phyloP scores from a whole-genome alignment of 1,140 invertebrate species.

The Lucilia sericata region DNA sequence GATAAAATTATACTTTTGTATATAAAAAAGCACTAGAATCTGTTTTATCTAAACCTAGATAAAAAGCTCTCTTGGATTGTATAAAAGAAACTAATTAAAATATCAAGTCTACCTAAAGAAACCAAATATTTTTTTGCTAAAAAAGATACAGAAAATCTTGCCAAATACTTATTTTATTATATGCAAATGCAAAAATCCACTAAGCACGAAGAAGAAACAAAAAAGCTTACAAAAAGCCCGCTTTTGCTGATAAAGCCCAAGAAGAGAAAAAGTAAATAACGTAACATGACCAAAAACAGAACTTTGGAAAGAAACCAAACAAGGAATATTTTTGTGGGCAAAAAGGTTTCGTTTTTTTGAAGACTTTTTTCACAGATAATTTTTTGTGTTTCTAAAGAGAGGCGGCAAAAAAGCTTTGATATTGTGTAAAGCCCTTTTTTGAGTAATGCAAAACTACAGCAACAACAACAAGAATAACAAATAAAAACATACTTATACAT shows the following conservation, averaged over 20 bases:
- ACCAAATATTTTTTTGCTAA: too few species aligned
- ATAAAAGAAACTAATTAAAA: too few species aligned
- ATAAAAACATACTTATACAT: constrained; percentile 23
- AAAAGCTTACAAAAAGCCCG: neutral
- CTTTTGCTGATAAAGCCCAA: neutral
- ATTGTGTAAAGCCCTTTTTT: constrained; percentile 32
- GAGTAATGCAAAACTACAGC: constrained; percentile 31
- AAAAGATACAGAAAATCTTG: too few species aligned
- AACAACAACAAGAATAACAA: neutral
- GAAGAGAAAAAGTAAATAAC: neutral
- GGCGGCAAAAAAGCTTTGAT: constrained; percentile 40
- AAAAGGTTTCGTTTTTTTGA: neutral
- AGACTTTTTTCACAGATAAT: neutral
- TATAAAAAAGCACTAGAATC: too few species aligned
- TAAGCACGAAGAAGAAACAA: neutral
- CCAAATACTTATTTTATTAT: neutral
- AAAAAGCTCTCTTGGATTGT: too few species aligned
- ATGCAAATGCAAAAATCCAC: constrained; percentile 10
- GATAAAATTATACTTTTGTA: too few species aligned
- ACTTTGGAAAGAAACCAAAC: neutral
- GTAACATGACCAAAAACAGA: constrained; percentile 35
- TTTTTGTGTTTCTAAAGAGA: neutral
- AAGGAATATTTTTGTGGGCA: constrained; percentile 2
- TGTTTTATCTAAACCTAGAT: too few species aligned
- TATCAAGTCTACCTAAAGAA: too few species aligned